Evolutionary conservation across 2,888 invertebrate genomes (phyloP).

Genomic region (Urechis unicinctus): DNA sequence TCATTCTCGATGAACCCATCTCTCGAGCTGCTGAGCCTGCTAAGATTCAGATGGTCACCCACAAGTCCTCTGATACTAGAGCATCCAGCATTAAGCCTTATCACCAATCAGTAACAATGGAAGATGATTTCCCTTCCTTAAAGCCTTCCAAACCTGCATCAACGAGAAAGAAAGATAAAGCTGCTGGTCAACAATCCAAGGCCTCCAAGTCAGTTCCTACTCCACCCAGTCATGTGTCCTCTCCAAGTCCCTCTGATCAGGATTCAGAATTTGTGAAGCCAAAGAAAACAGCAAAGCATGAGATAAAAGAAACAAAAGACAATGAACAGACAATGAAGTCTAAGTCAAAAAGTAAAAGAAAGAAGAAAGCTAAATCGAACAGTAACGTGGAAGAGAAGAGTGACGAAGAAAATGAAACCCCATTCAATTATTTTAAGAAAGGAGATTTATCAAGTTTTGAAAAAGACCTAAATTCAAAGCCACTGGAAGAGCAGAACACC

Average conservation of each 20-base stretch:
- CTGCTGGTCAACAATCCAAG: not conserved
- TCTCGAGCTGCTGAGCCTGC: not conserved
- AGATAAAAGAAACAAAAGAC: not conserved
- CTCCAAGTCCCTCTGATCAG: too few relatives aligned
- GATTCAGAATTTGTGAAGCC: not conserved
- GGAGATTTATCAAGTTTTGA: too few relatives aligned
- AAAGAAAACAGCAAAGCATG: not conserved
- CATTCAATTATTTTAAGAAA: too few relatives aligned
- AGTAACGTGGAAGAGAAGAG: not conserved
- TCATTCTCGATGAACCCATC: too few relatives aligned
- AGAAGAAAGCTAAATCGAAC: not conserved
- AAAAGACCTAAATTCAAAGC: too few relatives aligned
- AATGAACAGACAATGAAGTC: not conserved
- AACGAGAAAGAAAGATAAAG: slow-evolving; percentile 1
- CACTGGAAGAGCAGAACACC: too few relatives aligned
- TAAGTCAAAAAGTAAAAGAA: not conserved
- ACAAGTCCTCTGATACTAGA: not conserved
- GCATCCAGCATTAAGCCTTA: too few relatives aligned
- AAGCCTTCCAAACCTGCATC: not conserved
- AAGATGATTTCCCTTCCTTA: not conserved
- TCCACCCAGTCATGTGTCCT: not conserved
- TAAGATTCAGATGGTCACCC: not conserved
- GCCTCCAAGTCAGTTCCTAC: not conserved
- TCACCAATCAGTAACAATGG: too few relatives aligned
- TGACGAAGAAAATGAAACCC: not conserved